phyloP scores from a whole-genome alignment of 2,888 invertebrate genomes.

The Alloplasta piceator region DNA sequence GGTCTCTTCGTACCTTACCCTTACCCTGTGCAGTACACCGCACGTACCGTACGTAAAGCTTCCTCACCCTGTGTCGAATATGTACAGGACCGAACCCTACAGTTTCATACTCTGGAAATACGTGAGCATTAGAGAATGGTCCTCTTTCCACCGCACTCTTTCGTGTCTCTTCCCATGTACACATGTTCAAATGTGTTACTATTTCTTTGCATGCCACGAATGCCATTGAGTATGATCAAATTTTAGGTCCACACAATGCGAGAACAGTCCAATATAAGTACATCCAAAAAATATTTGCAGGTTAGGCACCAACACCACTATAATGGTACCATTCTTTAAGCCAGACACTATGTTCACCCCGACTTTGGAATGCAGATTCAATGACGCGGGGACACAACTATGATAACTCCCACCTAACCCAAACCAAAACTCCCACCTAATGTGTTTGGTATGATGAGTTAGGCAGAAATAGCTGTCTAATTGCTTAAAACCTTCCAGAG shows the following conservation, averaged over 20 bases:
- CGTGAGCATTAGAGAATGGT: slow-evolving; percentile 20
- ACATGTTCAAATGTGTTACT: neutral
- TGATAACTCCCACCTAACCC: too few species aligned
- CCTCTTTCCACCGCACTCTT: neutral
- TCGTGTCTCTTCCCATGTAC: neutral
- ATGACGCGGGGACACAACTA: too few species aligned
- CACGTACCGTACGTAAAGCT: slow-evolving; percentile 51
- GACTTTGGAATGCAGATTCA: too few species aligned
- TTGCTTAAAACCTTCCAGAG: too few species aligned
- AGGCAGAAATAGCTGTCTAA: too few species aligned
- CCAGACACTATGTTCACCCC: too few species aligned
- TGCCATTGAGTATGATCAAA: slow-evolving; percentile 1
- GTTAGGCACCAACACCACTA: too few species aligned
- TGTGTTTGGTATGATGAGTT: too few species aligned
- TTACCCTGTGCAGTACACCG: slow-evolving; percentile 16
- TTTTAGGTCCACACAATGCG: neutral
- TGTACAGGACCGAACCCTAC: slow-evolving; percentile 4
- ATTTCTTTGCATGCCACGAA: slow-evolving; percentile 12
- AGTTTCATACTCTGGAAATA: slow-evolving; percentile 34
- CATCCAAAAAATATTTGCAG: neutral
- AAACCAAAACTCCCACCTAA: too few species aligned
- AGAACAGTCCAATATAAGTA: neutral
- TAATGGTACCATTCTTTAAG: too few species aligned
- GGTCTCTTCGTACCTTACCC: neutral
- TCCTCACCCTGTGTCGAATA: slow-evolving; percentile 25